Evolutionary conservation across 2,113 vertebrate species (phyloP).

Genomic region (Accipiter virgatus): DNA sequence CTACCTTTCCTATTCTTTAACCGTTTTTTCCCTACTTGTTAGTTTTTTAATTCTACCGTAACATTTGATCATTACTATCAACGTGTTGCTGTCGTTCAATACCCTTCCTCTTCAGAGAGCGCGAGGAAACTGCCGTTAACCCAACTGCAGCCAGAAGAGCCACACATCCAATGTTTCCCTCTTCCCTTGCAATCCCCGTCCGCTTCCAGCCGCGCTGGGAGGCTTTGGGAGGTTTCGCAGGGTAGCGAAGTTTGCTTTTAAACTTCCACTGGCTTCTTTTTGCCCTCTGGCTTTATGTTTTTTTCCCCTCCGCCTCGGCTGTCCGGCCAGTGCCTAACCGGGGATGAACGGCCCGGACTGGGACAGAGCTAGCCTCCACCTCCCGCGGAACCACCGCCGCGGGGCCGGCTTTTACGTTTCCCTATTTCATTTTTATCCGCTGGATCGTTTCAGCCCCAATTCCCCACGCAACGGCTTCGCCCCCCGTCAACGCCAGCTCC

Average conservation of each 20-base stretch:
- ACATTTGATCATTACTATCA: neutral
- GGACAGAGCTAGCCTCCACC: neutral
- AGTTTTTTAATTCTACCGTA: neutral
- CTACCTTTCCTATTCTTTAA: neutral
- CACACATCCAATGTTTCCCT: rapidly evolving
- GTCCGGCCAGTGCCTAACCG: neutral
- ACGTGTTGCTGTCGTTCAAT: neutral
- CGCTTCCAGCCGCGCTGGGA: neutral
- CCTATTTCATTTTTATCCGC: rapidly evolving
- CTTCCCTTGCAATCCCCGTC: neutral
- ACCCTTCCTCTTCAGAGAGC: too few species aligned
- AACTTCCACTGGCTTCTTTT: neutral
- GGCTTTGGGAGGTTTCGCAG: neutral
- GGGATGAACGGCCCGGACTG: neutral
- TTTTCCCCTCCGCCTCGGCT: neutral
- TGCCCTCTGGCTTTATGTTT: neutral
- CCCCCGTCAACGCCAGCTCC: neutral
- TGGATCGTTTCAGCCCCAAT: neutral
- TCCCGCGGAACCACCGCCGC: too few species aligned
- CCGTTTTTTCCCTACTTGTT: too few species aligned
- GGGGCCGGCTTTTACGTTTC: neutral
- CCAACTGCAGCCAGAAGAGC: neutral
- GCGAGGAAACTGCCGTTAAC: rapidly evolving
- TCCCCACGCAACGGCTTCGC: neutral
- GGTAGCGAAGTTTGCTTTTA: neutral